Percentiles rank a stretch among this genome's conserved stretches.
These are phyloP conservation scores for Lithosia quadra DNA, from an alignment of 2,888 invertebrate genomes.

Conservation along the genomic window DNA sequence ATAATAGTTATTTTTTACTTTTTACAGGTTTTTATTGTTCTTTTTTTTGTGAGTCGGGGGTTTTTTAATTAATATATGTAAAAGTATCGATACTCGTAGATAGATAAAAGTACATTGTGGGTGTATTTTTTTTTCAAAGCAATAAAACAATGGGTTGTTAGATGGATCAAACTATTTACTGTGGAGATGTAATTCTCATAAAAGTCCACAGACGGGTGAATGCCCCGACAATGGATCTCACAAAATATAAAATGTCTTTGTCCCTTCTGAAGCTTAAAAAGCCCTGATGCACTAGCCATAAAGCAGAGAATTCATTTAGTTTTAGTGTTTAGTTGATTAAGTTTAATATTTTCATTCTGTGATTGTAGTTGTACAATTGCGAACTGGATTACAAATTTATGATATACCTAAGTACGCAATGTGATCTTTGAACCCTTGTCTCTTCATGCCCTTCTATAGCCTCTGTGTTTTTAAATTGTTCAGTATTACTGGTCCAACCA, in stretches of 20 bases:
- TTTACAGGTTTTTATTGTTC: too few relatives aligned
- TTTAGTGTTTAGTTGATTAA: not conserved
- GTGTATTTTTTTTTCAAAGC: not conserved
- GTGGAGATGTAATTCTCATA: not conserved
- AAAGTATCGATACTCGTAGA: too few relatives aligned
- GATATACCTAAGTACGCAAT: too few relatives aligned
- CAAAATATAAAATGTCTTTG: slow-evolving; percentile 12
- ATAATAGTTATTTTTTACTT: too few relatives aligned
- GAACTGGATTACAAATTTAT: not conserved
- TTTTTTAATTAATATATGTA: too few relatives aligned
- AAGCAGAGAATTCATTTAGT: slow-evolving; percentile 11
- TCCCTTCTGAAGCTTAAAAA: not conserved
- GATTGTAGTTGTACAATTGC: not conserved
- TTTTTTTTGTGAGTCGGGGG: too few relatives aligned
- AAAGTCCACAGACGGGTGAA: slow-evolving; percentile 3
- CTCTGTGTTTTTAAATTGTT: not conserved
- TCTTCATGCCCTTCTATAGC: not conserved
- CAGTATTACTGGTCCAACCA: not conserved
- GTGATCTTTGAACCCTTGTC: not conserved
- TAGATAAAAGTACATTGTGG: too few relatives aligned
- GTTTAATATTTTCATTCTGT: not conserved
- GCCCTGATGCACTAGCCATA: slow-evolving; percentile 1
- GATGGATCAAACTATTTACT: not conserved
- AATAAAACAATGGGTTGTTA: not conserved
- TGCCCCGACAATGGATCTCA: not conserved